These are phyloP conservation scores for Endotricha flammealis DNA, from an alignment of 2,888 invertebrate species.

Conservation along the genomic window DNA sequence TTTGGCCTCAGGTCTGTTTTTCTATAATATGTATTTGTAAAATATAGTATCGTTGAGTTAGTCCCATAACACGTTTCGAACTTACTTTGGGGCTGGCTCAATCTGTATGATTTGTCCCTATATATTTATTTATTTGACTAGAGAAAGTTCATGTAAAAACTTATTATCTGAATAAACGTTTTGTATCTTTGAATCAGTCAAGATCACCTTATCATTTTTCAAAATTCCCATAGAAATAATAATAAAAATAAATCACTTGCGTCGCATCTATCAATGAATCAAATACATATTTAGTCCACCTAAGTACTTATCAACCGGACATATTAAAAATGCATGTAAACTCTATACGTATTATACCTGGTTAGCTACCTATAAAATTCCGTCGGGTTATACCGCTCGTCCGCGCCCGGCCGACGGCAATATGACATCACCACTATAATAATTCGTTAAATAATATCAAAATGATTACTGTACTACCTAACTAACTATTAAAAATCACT, in stretches of 20 bases:
- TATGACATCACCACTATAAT: constrained; percentile 61
- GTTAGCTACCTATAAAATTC: constrained; percentile 21
- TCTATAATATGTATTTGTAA: no score
- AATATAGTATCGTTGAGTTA: no score
- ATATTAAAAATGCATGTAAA: constrained; percentile 17
- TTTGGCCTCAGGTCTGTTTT: no score
- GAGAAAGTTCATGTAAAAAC: no score
- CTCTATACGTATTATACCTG: constrained; percentile 14
- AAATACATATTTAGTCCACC: constrained; percentile 1
- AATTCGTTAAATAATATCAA: constrained; percentile 52
- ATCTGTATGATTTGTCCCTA: no score
- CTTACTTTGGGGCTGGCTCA: no score
- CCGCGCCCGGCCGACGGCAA: constrained; percentile 48
- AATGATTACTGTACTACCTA: constrained; percentile 65
- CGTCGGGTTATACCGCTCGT: constrained; percentile 46
- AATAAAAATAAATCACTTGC: constrained; percentile 5
- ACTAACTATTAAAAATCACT: constrained; percentile 27
- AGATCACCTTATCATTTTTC: no score
- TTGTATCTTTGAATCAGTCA: constrained; percentile 5
- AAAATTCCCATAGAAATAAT: no score
- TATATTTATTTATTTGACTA: no score
- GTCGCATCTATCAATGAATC: constrained; percentile 3
- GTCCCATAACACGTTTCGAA: no score
- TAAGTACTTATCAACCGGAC: constrained; percentile 13
- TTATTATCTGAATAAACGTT: no score